Evolutionary conservation across 2,113 vertebrate species (phyloP).

Genomic region (Pterocles orientalis): DNA sequence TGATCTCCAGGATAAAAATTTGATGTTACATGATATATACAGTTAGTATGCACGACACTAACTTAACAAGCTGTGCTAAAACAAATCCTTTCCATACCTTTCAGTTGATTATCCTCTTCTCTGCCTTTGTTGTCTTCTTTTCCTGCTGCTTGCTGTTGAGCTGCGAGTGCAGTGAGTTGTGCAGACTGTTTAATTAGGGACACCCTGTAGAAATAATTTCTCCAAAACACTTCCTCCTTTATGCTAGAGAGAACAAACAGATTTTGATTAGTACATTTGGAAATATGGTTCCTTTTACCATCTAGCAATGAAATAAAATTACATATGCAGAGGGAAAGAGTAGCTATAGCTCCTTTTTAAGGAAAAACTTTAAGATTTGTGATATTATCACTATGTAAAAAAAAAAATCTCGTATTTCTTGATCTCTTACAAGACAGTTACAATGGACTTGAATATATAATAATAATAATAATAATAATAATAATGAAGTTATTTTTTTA

Average conservation of each 20-base stretch:
- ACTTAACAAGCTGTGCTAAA: neutral
- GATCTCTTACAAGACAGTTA: neutral
- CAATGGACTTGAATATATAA: neutral
- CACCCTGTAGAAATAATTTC: slow-evolving; percentile 98
- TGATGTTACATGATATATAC: neutral
- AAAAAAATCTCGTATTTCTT: neutral
- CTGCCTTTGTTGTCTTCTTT: slow-evolving; percentile 72
- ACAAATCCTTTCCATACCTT: slow-evolving; percentile 75
- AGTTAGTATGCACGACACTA: neutral
- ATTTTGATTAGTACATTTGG: neutral
- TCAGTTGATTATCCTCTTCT: slow-evolving; percentile 71
- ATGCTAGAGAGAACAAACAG: slow-evolving; percentile 75
- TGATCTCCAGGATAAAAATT: neutral
- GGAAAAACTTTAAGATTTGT: neutral
- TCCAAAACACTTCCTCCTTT: slow-evolving; percentile 98
- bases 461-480: neutral
- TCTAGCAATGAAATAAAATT: neutral
- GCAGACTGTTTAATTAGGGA: slow-evolving; percentile 97
- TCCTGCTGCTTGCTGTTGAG: slow-evolving; percentile 85
- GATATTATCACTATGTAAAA: neutral
- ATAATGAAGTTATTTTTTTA: neutral
- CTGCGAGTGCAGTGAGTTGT: slow-evolving; percentile 92
- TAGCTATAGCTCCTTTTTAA: neutral
- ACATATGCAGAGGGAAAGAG: neutral
- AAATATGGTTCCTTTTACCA: neutral